phyloP scores from a whole-genome alignment of 2,113 vertebrate species.

The Calidris pugnax region DNA sequence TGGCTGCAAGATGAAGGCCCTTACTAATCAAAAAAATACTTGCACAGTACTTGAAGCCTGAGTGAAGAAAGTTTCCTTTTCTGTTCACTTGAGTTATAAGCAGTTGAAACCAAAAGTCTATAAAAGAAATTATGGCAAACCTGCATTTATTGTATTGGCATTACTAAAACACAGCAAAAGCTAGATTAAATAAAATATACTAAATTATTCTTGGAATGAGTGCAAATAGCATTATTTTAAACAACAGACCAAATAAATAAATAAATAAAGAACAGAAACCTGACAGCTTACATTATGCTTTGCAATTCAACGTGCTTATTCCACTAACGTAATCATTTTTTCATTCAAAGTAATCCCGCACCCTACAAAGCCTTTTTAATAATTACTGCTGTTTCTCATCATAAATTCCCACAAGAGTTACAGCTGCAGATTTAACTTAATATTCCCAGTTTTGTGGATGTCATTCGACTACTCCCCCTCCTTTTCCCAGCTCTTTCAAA shows the following conservation, averaged over 20 bases:
- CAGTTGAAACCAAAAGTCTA: not conserved
- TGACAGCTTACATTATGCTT: not conserved
- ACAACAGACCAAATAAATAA: not conserved
- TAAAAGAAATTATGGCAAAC: not conserved
- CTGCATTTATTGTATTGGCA: not conserved
- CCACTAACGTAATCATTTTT: constrained; percentile 1
- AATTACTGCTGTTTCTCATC: constrained; percentile 29
- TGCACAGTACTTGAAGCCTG: not conserved
- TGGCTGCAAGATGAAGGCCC: not conserved
- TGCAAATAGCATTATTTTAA: not conserved
- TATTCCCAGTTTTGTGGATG: not conserved
- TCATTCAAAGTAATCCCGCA: not conserved
- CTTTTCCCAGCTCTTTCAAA: not conserved
- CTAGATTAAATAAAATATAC: not conserved
- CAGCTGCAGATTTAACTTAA: not conserved
- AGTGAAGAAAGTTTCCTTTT: not conserved
- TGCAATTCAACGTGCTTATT: not conserved
- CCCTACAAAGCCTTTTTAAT: constrained; percentile 26
- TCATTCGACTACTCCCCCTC: not conserved
- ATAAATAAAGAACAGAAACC: not conserved
- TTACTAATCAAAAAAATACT: not conserved
- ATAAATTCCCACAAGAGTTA: not conserved
- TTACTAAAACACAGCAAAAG: not conserved
- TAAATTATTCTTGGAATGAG: not conserved
- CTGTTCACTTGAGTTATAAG: not conserved